Evolutionary conservation across 2,797 vertebrate genomes (phyloP), one percentile per base, ranked within the genome.

Genomic region (Hypotaenidia okinawae): DNA sequence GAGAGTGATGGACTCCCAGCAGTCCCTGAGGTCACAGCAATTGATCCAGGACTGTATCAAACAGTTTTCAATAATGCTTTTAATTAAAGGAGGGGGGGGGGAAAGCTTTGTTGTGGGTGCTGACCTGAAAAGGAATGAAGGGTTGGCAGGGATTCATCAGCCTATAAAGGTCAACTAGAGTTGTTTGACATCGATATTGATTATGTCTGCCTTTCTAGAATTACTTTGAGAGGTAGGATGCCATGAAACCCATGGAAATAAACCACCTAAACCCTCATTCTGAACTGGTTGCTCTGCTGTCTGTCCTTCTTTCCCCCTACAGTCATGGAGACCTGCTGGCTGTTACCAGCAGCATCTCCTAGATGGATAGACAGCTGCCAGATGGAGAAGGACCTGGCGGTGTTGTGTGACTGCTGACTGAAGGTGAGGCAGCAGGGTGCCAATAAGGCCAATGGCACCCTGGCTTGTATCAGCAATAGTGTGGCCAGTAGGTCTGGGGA

Each of bases 21-120:
- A 57, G 9, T 68, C 45, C 80, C 86, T 25, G 64, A 78, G 80
- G 94, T 52, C 80, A 39, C 59, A 72, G 28, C 4, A 18, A 94
- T 95, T 62, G 92, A 96, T 94, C 81, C 28, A 47, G 73, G 51
- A 13, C 62, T 47, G 2, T 30, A 81, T 81, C 80, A 78, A 88
- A 81, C 58, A 58, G 89, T 92, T 95, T 88, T 88, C 92, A 58
- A 69, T 90, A 55, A 14, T 35, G 58, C 80, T 91, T 94, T 95
- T 94, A 94, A 96, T 96, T 94, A 95, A 69, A 93, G 43, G 33
- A 39, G 39, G 63, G 45, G 47, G 27, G 6, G 5, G 11, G 37
- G 37, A 59, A 52, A 43, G 21, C 67, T 67, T 45, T 79, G 45
- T 75, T 90, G 61, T 62, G 91, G 49, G 81, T 77, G 74, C 18